Evolutionary conservation across 2,113 vertebrate genomes (phyloP).

Genomic region (Eulacestoma nigropectus): DNA sequence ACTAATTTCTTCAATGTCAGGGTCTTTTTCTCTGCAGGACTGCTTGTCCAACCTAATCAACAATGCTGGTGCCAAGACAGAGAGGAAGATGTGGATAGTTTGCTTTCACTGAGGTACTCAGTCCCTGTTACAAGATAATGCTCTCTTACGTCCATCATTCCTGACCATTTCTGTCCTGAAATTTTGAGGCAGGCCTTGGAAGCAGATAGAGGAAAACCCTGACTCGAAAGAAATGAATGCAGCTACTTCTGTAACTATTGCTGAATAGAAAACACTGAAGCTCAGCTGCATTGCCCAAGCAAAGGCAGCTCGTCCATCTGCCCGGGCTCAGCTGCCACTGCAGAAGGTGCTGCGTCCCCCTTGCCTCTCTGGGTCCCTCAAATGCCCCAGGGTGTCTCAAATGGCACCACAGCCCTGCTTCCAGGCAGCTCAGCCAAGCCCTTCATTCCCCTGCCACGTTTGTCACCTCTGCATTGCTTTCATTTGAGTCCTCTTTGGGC

Average conservation of each 20-base stretch:
- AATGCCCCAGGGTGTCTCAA: background rate
- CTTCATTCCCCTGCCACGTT: background rate
- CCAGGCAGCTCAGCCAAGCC: background rate
- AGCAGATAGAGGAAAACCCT: background rate
- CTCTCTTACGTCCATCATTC: background rate
- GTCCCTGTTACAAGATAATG: background rate
- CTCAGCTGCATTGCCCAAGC: background rate
- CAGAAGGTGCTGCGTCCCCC: background rate
- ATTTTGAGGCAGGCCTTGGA: background rate
- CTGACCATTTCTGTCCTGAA: background rate
- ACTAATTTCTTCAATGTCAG: background rate
- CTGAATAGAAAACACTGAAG: background rate
- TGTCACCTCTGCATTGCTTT: background rate
- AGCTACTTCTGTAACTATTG: background rate
- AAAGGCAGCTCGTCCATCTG: background rate
- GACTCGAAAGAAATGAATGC: background rate
- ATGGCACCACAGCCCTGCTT: background rate
- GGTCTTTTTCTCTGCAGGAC: background rate
- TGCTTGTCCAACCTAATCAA: background rate
- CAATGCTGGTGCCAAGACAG: background rate
- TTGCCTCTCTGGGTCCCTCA: background rate
- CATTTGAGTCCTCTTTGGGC: background rate
- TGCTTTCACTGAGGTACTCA: background rate
- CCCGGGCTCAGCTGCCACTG: background rate
- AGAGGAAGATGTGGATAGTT: background rate